Conservation (phyloP, 2,113 vertebrate species). For the Gadus macrocephalus region DNA sequence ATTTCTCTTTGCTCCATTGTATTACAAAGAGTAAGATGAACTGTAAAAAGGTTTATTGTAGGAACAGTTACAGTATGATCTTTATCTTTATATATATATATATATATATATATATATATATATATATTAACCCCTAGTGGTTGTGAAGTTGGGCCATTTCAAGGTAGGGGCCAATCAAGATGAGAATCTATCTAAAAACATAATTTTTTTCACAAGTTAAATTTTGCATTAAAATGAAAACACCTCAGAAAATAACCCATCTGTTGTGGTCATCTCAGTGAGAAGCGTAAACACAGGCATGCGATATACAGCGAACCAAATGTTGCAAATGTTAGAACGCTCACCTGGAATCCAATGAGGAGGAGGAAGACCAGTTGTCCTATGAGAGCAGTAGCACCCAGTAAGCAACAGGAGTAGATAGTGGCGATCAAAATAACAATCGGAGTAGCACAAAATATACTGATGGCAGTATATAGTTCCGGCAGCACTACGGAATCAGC, state of each 20-base stretch:
- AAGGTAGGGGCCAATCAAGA: no score
- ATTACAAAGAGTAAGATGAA: slow-evolving; percentile 52
- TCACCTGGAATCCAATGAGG: slow-evolving; percentile 76
- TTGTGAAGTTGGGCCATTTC: no score
- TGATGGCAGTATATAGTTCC: slow-evolving; percentile 70
- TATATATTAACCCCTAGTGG: no score
- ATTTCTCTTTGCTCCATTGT: slow-evolving; percentile 54
- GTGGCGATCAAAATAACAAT: slow-evolving; percentile 63
- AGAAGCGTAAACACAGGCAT: background rate
- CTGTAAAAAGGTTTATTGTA: background rate
- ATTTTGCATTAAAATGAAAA: no score
- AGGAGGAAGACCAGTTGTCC: slow-evolving; percentile 64
- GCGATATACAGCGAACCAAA: background rate
- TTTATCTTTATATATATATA: no score
- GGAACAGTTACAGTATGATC: background rate
- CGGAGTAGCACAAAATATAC: slow-evolving; percentile 62
- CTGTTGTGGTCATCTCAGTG: background rate
- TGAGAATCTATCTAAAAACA: no score
- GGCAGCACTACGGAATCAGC: slow-evolving; percentile 76
- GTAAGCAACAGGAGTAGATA: slow-evolving; percentile 66
- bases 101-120: background rate
- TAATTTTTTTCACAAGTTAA: no score
- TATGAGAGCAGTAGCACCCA: slow-evolving; percentile 74
- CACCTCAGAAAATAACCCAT: background rate
- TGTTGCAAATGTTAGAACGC: background rate